phyloP scores from a whole-genome alignment of 2,888 invertebrate species.

The Morpho helenor region DNA sequence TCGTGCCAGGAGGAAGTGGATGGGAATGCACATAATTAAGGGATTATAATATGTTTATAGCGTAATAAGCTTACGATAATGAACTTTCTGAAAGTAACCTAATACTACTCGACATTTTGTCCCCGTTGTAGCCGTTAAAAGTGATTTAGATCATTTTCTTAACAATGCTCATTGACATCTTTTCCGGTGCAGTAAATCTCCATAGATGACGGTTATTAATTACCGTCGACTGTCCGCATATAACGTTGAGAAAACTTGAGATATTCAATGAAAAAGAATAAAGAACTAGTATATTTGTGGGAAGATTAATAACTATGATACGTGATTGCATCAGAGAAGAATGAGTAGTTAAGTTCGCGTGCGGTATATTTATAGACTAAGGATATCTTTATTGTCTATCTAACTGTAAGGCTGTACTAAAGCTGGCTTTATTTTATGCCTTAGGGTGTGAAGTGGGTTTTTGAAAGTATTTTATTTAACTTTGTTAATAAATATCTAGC shows the following conservation, averaged over 20 bases:
- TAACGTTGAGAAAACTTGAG: not conserved
- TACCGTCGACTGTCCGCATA: not conserved
- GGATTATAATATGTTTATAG: too few relatives aligned
- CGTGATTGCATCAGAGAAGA: conserved; percentile 1
- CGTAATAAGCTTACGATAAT: too few relatives aligned
- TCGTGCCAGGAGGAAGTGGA: too few relatives aligned
- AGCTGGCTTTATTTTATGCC: not conserved
- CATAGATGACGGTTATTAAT: not conserved
- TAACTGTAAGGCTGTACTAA: not conserved
- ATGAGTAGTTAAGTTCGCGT: conserved; percentile 1
- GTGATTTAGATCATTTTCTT: too few relatives aligned
- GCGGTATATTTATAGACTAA: not conserved
- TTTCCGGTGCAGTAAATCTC: too few relatives aligned
- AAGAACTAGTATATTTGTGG: not conserved
- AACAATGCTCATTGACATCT: too few relatives aligned
- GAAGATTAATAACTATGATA: conserved; percentile 3
- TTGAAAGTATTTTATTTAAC: too few relatives aligned
- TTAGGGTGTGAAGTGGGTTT: not conserved
- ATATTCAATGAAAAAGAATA: not conserved
- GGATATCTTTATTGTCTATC: conserved; percentile 2
- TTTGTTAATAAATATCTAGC: too few relatives aligned
- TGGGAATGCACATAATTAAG: too few relatives aligned
- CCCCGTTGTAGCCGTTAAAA: too few relatives aligned
- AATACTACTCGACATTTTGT: too few relatives aligned
- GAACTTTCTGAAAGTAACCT: too few relatives aligned